phyloP scores from a whole-genome alignment of 53 echinoderm and acorn worm species.

The Echinometra lucunter region DNA sequence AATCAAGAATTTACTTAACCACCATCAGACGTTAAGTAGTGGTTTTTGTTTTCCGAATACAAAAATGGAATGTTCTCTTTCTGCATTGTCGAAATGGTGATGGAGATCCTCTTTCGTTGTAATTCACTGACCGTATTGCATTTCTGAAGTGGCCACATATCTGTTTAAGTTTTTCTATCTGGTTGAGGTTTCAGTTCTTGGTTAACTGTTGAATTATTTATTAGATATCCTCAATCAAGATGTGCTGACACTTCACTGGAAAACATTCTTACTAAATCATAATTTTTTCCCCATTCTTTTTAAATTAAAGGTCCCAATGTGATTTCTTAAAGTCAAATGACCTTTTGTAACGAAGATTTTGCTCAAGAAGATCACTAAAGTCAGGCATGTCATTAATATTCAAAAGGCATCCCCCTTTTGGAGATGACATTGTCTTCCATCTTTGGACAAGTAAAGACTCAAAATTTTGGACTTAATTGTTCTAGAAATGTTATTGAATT shows the following conservation, averaged over 20 bases:
- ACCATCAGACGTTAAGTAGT: not conserved
- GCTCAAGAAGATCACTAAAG: not conserved
- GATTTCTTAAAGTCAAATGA: not conserved
- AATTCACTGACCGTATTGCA: conserved; percentile 23
- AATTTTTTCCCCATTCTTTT: not conserved
- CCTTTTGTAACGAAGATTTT: not conserved
- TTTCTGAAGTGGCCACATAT: not conserved
- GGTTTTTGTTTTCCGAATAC: not conserved
- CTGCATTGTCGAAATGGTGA: not conserved
- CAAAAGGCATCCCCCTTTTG: not conserved
- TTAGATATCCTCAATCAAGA: not conserved
- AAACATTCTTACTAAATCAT: not conserved
- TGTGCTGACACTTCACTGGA: not conserved
- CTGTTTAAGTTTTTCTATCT: not conserved
- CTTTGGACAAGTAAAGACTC: not conserved
- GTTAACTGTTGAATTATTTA: conserved; percentile 28
- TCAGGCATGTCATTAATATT: not conserved
- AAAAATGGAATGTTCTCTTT: not conserved
- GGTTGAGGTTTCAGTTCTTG: not conserved
- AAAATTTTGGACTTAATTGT: not conserved
- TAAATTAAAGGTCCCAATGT: not conserved
- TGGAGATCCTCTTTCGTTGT: not conserved
- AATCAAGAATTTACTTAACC: not conserved
- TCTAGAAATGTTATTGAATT: not conserved
- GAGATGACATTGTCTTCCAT: not conserved